These are phyloP conservation scores for Prosapia bicincta DNA, from an alignment of 2,888 invertebrate species.

Conservation along the genomic window DNA sequence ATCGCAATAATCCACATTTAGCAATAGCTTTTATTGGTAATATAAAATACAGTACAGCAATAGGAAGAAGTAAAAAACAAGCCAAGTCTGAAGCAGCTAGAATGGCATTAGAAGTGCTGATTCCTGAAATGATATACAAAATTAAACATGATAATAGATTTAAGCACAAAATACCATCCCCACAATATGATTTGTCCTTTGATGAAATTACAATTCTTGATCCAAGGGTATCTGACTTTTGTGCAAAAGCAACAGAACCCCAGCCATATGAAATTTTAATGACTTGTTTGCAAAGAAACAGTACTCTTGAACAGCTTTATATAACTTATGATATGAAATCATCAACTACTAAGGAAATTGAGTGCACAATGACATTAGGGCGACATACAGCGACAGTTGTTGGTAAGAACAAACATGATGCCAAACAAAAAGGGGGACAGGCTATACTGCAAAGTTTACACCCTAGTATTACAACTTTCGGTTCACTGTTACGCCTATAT, in stretches of 20 bases:
- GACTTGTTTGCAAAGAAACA: slow-evolving; percentile 90
- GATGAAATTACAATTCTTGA: slow-evolving; percentile 93
- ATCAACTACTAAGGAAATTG: slow-evolving; percentile 85
- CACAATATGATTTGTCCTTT: slow-evolving; percentile 54
- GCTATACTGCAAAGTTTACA: slow-evolving; percentile 89
- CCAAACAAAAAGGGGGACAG: slow-evolving; percentile 95
- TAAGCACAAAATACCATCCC: slow-evolving; percentile 47
- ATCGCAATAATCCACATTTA: slow-evolving; percentile 89
- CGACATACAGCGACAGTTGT: slow-evolving; percentile 85
- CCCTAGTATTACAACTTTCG: slow-evolving; percentile 93
- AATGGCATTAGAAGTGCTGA: slow-evolving; percentile 83
- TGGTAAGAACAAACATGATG: slow-evolving; percentile 95
- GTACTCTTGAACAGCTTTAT: slow-evolving; percentile 84
- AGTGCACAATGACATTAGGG: slow-evolving; percentile 92
- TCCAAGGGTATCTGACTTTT: slow-evolving; percentile 91
- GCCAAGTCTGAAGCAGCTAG: slow-evolving; percentile 94
- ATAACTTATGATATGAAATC: slow-evolving; percentile 85
- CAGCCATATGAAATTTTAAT: slow-evolving; percentile 90
- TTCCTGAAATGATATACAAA: slow-evolving; percentile 87
- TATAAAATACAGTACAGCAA: slow-evolving; percentile 91
- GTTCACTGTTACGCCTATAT: slow-evolving; percentile 87
- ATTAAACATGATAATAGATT: slow-evolving; percentile 56
- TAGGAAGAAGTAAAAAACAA: slow-evolving; percentile 91
- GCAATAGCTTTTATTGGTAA: slow-evolving; percentile 90
- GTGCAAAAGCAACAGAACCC: slow-evolving; percentile 94